These are phyloP conservation scores for Cerceris ruficornis DNA, from an alignment of 2,888 invertebrate species.

Conservation along the genomic window DNA sequence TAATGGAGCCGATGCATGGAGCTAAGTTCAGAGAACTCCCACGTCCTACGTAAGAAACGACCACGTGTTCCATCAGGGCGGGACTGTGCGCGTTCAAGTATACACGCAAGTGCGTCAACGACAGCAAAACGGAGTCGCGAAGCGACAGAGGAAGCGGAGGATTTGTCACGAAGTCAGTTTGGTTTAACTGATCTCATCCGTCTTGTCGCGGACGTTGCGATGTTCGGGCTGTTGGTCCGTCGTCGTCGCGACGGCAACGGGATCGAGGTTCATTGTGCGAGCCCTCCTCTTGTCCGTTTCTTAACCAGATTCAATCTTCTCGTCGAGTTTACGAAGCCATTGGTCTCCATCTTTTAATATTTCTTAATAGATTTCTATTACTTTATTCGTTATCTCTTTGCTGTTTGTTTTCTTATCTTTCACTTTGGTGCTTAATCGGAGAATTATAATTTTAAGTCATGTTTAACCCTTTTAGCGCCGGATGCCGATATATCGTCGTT, in stretches of 20 bases:
- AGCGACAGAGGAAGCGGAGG: conserved; percentile 78
- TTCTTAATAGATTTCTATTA: neutral
- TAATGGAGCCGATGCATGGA: too few species aligned
- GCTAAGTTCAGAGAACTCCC: too few species aligned
- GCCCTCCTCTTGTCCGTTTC: conserved; percentile 40
- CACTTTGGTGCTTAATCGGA: too few species aligned
- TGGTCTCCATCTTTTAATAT: conserved; percentile 35
- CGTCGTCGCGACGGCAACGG: conserved; percentile 54
- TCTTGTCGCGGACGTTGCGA: conserved; percentile 74
- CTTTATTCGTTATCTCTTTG: neutral
- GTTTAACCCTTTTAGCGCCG: too few species aligned
- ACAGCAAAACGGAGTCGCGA: conserved; percentile 55
- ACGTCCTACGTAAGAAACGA: too few species aligned
- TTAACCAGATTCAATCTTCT: conserved; percentile 59
- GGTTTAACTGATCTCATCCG: conserved; percentile 81
- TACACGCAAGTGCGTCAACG: conserved; percentile 59
- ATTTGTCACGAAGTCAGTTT: conserved; percentile 81
- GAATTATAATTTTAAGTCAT: too few species aligned
- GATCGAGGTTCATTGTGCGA: conserved; percentile 40
- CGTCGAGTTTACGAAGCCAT: conserved; percentile 46
- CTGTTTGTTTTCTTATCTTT: too few species aligned
- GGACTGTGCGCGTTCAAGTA: conserved; percentile 27
- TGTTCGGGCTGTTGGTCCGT: conserved; percentile 54
- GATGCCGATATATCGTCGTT: too few species aligned
- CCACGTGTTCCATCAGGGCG: neutral